Percentiles rank a stretch among this genome's conserved stretches.
These are phyloP conservation scores for Proisotoma minuta DNA, from an alignment of 2,888 invertebrate genomes.

Conservation along the genomic window DNA sequence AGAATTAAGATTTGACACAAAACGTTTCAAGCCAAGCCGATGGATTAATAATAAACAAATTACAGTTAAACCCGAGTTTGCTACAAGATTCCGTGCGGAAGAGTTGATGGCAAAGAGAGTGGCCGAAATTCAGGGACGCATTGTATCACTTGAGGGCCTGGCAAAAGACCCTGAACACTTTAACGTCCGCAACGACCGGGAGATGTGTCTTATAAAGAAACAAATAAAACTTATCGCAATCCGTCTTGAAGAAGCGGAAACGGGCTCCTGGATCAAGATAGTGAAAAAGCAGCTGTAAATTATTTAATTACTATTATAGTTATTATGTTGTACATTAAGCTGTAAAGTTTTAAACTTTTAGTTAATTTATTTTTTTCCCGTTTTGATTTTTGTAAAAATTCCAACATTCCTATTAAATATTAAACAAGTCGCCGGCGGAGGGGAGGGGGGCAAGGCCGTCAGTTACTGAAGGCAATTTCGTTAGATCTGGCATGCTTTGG, in stretches of 20 bases:
- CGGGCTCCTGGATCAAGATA: conserved; percentile 43
- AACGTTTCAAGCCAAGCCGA: too few relatives aligned
- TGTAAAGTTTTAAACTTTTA: too few relatives aligned
- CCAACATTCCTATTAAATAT: conserved; percentile 48
- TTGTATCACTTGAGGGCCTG: conserved; percentile 37
- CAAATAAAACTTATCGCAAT: conserved; percentile 40
- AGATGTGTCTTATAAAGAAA: conserved; percentile 41
- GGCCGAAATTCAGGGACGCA: conserved; percentile 30
- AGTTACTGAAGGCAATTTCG: conserved; percentile 84
- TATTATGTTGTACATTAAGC: too few relatives aligned
- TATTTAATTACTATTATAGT: neutral
- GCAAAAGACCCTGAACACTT: conserved; percentile 25
- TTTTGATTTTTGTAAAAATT: neutral
- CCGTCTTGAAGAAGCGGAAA: conserved; percentile 41
- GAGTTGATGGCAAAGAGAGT: conserved; percentile 36
- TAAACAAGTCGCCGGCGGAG: conserved; percentile 91
- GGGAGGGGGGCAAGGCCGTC: conserved; percentile 89
- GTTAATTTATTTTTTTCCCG: neutral
- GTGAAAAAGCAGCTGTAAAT: neutral
- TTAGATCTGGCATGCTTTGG: conserved; percentile 87
- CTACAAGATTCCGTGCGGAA: conserved; percentile 30
- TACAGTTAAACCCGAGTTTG: conserved; percentile 38
- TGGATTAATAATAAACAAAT: too few relatives aligned
- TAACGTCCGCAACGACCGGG: conserved; percentile 37
- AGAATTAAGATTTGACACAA: neutral